Evolutionary conservation across 1,140 invertebrate genomes (phyloP).

Genomic region (Schlechtendalia chinensis): DNA sequence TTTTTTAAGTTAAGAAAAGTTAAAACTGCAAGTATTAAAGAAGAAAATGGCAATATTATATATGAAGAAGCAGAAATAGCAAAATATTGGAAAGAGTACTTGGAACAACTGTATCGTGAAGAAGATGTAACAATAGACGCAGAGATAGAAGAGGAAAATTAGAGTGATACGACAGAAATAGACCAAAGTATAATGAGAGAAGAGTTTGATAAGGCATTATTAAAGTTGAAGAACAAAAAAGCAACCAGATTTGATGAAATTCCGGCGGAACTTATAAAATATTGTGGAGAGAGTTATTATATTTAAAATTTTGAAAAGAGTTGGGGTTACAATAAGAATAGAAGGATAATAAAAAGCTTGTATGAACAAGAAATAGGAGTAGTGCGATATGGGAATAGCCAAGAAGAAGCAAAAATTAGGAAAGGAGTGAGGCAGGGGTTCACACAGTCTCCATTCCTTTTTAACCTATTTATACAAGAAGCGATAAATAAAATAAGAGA

Average conservation of each 20-base stretch:
- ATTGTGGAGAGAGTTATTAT: background rate
- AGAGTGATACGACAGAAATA: no score
- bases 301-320: background rate
- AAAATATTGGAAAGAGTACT: constrained; percentile 5
- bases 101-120: background rate
- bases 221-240: constrained; percentile 19
- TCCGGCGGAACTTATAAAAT: constrained; percentile 12
- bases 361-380: constrained; percentile 37
- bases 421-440: constrained; percentile 34
- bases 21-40: background rate
- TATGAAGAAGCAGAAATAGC: constrained; percentile 24
- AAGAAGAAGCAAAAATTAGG: constrained; percentile 34
- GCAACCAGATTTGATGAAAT: constrained; percentile 3
- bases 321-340: constrained; percentile 19
- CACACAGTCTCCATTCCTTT: constrained; percentile 24
- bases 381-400: background rate
- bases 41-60: constrained; percentile 18
- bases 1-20: no score
- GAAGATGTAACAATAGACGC: background rate
- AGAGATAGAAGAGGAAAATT: no score
- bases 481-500: constrained; percentile 31
- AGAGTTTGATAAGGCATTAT: constrained; percentile 19
- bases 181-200: background rate
- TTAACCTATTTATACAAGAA: constrained; percentile 38
- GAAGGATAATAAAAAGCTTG: constrained; percentile 36